These are phyloP conservation scores for Pseudorasbora parva DNA, from an alignment of 2,113 vertebrate genomes.

Conservation along the genomic window DNA sequence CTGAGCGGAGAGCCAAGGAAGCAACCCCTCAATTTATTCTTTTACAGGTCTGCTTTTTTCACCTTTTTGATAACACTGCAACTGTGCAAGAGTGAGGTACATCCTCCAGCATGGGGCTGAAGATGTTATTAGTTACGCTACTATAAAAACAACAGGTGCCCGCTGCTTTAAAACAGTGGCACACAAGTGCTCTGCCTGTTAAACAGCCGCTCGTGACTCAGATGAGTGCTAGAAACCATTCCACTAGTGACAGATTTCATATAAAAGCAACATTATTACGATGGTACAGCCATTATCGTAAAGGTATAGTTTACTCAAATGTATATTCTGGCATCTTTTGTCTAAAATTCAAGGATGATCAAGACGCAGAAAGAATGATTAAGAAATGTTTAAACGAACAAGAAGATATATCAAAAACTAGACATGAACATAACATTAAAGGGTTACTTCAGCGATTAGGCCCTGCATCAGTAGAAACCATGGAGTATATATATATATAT, in stretches of 20 bases:
- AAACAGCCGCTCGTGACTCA: constrained; percentile 1
- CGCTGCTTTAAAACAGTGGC: background rate
- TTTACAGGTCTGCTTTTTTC: background rate
- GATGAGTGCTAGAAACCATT: background rate
- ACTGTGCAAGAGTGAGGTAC: background rate
- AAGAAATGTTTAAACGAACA: too few relatives aligned
- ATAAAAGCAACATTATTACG: background rate
- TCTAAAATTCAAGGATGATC: too few relatives aligned
- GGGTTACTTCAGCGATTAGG: too few relatives aligned
- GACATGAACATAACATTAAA: too few relatives aligned
- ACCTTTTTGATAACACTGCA: background rate
- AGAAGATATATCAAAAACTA: too few relatives aligned
- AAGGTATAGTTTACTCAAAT: background rate
- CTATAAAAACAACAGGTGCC: constrained; percentile 36
- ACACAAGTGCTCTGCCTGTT: background rate
- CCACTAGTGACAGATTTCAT: constrained; percentile 5
- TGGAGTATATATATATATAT: too few relatives aligned
- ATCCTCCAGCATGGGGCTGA: background rate
- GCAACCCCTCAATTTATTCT: background rate
- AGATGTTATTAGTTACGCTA: background rate
- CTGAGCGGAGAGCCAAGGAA: constrained; percentile 13
- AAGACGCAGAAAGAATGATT: too few relatives aligned
- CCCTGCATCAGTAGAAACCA: too few relatives aligned
- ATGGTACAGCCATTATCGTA: background rate
- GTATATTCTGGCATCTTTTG: background rate